Evolutionary conservation across 1,140 invertebrate genomes (phyloP).

Genomic region (Lycorma delicatula): DNA sequence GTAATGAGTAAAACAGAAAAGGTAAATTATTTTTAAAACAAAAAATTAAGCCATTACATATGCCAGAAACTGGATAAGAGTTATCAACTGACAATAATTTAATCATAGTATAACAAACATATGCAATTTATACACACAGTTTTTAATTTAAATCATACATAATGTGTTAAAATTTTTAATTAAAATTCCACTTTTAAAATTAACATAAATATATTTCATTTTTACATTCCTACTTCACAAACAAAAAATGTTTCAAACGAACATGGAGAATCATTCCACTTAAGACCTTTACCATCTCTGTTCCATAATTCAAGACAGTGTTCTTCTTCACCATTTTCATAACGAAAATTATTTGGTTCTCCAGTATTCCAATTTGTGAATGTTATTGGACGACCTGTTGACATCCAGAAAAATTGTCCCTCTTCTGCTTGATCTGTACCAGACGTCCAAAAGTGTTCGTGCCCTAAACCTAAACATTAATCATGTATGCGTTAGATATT

Average conservation of each 20-base stretch:
- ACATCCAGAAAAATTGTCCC: slow-evolving; percentile 87
- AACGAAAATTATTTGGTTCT: slow-evolving; percentile 83
- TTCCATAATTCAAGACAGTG: slow-evolving; percentile 87
- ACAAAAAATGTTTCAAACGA: slow-evolving; percentile 88
- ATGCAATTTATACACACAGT: no score
- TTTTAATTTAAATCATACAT: no score
- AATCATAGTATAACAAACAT: no score
- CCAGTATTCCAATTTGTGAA: slow-evolving; percentile 90
- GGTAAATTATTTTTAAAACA: no score
- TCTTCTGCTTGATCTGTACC: slow-evolving; percentile 85
- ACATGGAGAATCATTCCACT: slow-evolving; percentile 89
- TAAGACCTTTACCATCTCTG: slow-evolving; percentile 78
- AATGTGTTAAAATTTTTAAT: no score
- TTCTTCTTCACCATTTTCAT: slow-evolving; percentile 87
- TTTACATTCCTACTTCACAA: slow-evolving; percentile 57
- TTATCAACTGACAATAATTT: no score
- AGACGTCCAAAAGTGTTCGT: slow-evolving; percentile 88
- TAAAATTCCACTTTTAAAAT: no score
- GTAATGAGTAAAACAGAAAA: no score
- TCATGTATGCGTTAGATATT: no score
- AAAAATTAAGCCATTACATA: no score
- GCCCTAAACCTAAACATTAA: slow-evolving; percentile 72
- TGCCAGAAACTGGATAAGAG: no score
- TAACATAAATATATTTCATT: not conserved
- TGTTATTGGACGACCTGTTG: slow-evolving; percentile 74